Evolutionary conservation across 2,888 invertebrate species (phyloP).

Genomic region (Panorpa germanica): DNA sequence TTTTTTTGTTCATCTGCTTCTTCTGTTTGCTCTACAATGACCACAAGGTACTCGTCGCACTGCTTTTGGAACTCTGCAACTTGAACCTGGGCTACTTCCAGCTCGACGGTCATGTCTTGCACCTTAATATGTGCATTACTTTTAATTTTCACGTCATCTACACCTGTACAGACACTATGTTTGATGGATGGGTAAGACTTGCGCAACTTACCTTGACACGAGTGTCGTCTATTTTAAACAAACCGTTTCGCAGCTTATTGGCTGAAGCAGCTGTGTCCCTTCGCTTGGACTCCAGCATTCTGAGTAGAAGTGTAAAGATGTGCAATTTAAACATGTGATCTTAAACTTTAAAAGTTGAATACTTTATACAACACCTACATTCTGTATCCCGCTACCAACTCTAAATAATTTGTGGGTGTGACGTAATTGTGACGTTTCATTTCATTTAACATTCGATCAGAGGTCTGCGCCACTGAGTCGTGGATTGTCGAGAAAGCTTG

Average conservation of each 20-base stretch:
- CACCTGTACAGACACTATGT: too few relatives aligned
- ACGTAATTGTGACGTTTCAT: constrained; percentile 72
- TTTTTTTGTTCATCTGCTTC: constrained; percentile 71
- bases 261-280: constrained; percentile 49
- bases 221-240: constrained; percentile 77
- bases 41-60: constrained; percentile 70
- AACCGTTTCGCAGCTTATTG: constrained; percentile 62
- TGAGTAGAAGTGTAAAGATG: constrained; percentile 21
- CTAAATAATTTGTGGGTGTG: constrained; percentile 74
- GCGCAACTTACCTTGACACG: too few relatives aligned
- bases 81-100: constrained; percentile 52
- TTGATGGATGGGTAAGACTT: too few relatives aligned
- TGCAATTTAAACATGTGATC: constrained; percentile 4
- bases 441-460: constrained; percentile 52
- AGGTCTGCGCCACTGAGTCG: constrained; percentile 57
- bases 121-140: too few relatives aligned
- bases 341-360: constrained; percentile 1
- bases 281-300: constrained; percentile 54
- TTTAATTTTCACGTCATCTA: too few relatives aligned
- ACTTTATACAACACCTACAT: constrained; percentile 29
- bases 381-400: constrained; percentile 69
- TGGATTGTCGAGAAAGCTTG: constrained; percentile 66
- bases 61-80: constrained; percentile 60
- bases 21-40: constrained; percentile 59
- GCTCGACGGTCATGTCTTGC: constrained; percentile 63